Evolutionary conservation across 2,888 invertebrate species (phyloP), one percentile per base, ranked within the genome.

Genomic region (Sicus ferrugineus): DNA sequence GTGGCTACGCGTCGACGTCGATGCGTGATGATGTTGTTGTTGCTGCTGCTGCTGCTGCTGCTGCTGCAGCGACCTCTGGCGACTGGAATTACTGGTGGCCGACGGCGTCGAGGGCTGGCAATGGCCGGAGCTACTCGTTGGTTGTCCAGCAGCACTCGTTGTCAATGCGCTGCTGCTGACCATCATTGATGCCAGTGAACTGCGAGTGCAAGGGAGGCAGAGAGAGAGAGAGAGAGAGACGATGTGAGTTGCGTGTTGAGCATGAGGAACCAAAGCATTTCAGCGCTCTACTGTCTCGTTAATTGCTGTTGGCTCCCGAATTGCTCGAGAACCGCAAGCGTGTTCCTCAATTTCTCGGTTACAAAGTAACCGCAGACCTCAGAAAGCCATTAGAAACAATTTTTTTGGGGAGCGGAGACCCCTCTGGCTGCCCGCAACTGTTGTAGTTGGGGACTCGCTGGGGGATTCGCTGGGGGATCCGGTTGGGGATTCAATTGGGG

Each of bases 131-230:
- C 84, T 79, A 83, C 83, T 83, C 80, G 82, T 82, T 77, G 81
- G 79, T 81, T 83, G 83, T 83, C 82, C 81, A 79, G 84, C 80
- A 81, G 84, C 83, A 78, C 83, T 83, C 80, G 84, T 83, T 76
- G 84, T 82, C 83, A 85, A 83, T 83, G 84, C 81, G 82, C 84
- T 83, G 81, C 84, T 83, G 81, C 85, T 85, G 81, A 85, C 84
- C 84, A 85, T 85, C 84, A 84, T 85, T 85, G 81, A 80, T 80
- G 78, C 77, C 81, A 81, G 80, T 82, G 78, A 79, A 79, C 84
- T 84, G 76, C 68, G 54, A 73, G 66, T 59, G 54, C 34, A 6
- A 61, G 30, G 26, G n/a, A 61, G 3, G 16, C n/a, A 48, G 16
- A n/a, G 11, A 42, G 42, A 42, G 16, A 28, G 54, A 3, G 16